Percentiles rank a stretch among this genome's conserved stretches.
Evolutionary conservation across 2,888 invertebrate genomes (phyloP).

Genomic region (Cephus pygmeus): DNA sequence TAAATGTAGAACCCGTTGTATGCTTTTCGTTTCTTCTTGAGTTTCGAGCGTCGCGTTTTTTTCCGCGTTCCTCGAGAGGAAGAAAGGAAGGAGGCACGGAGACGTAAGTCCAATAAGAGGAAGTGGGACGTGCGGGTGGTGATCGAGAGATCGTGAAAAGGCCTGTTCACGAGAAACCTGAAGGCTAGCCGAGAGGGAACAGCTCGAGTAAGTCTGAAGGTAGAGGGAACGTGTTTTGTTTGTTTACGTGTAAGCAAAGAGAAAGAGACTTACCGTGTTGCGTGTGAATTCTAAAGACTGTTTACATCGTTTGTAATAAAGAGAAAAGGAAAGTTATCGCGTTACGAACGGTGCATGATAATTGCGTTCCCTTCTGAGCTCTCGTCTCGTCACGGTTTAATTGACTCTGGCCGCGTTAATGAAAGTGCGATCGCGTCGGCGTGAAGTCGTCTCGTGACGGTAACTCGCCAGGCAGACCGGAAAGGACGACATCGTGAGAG

Average conservation of each 20-base stretch:
- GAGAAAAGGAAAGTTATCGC: not conserved
- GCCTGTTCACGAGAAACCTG: not conserved
- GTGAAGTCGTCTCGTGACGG: not conserved
- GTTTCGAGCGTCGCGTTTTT: constrained; percentile 13
- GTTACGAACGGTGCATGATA: not conserved
- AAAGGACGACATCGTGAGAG: constrained; percentile 15
- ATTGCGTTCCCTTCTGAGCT: not conserved
- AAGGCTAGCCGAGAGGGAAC: not conserved
- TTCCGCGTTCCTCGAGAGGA: constrained; percentile 6
- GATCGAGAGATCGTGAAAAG: not conserved
- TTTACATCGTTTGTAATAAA: not conserved
- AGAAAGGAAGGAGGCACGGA: not conserved
- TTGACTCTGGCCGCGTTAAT: not conserved
- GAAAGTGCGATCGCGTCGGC: not conserved
- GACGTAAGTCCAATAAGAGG: not conserved
- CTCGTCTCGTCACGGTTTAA: not conserved
- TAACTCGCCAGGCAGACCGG: constrained; percentile 5
- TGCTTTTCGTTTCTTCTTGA: constrained; percentile 34
- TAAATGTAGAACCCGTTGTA: constrained; percentile 57
- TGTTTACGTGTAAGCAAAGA: not conserved
- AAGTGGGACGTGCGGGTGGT: not conserved
- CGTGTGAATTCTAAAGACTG: not conserved
- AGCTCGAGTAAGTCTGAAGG: not conserved
- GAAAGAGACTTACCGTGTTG: not conserved
- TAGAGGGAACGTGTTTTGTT: not conserved